Conservation (phyloP, 2,113 vertebrate genomes). For the Mormyrus iriodes region DNA sequence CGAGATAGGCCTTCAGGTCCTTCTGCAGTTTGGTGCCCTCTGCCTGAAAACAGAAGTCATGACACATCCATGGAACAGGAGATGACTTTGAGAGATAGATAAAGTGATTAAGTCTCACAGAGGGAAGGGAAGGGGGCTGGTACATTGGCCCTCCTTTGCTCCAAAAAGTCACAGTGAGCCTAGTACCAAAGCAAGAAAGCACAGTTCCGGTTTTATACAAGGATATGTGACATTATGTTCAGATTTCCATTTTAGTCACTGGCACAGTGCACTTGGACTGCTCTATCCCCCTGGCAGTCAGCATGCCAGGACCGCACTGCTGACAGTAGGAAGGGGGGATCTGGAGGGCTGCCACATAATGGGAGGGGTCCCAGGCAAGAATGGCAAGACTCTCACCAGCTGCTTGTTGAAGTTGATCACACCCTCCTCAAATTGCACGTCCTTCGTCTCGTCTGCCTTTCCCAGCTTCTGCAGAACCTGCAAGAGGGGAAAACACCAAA, state of each 20-base stretch:
- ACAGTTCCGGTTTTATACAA: background rate
- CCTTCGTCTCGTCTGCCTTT: conserved; percentile 97
- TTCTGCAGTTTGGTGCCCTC: conserved; percentile 91
- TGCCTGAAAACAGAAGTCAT: conserved; percentile 54
- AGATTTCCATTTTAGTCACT: background rate
- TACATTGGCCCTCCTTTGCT: background rate
- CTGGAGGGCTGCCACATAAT: background rate
- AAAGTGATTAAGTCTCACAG: background rate
- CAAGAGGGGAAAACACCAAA: background rate
- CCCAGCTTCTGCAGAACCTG: conserved; percentile 97
- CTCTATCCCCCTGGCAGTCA: background rate
- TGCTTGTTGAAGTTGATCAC: conserved; percentile 98
- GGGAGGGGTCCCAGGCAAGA: background rate
- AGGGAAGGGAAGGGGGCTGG: background rate
- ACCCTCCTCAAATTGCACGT: conserved; percentile 89
- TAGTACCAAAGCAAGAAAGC: background rate
- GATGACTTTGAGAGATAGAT: background rate
- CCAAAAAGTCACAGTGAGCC: background rate
- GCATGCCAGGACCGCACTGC: background rate
- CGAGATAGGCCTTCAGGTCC: conserved; percentile 85
- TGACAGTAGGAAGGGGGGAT: background rate
- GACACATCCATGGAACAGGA: conserved; percentile 10
- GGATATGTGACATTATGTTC: background rate
- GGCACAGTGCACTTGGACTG: background rate
- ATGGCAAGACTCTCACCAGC: conserved; percentile 69